Evolutionary conservation across 2,797 vertebrate genomes (phyloP), one percentile per base, ranked within the genome.

Genomic region (Lutjanus campechanus): DNA sequence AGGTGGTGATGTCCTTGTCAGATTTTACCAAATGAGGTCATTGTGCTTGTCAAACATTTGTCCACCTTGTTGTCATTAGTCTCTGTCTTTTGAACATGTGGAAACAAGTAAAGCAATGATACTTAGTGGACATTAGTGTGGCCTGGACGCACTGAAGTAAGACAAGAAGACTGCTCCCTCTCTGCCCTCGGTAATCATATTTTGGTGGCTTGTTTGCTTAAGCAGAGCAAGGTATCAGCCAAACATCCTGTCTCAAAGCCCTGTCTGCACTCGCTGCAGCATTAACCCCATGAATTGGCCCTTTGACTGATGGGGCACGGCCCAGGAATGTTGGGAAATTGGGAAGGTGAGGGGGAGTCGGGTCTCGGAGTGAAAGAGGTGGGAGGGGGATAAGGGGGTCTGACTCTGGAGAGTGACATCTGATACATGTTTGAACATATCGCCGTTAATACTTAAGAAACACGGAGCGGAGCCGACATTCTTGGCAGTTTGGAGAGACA

Each of bases 231-330:
- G 93, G 95, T 95, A 94, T 95, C 93, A 89, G 94, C 93, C 95
- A 96, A 96, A 96, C 96, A 96, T 96, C 95, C 96, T 96, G 96
- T 95, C 96, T 95, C 90, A 93, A 92, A 94, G 85, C 94, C 91
- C 82, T 78, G 93, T 93, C 94, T 93, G 89, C 91, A 85, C 91
- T 91, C 88, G 81, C 89, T 87, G 91, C 91, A 66, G 88, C 88
- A 90, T 91, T 92, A 94, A 93, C 90, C 91, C 91, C 89, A 92
- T 95, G 94, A 95, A 95, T 95, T 77, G 92, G 92, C 89, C 88
- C 94, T 94, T 95, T 95, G 94, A 95, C 92, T 95, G 93, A 92
- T 89, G 89, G 91, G 92, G 89, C 90, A 92, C 78, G 11, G 92
- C 89, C 89, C 76, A 93, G 91, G 93, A 95, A 95, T 95, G 93